Conservation (phyloP, 2,888 invertebrate species). For the Volucella inflata region DNA sequence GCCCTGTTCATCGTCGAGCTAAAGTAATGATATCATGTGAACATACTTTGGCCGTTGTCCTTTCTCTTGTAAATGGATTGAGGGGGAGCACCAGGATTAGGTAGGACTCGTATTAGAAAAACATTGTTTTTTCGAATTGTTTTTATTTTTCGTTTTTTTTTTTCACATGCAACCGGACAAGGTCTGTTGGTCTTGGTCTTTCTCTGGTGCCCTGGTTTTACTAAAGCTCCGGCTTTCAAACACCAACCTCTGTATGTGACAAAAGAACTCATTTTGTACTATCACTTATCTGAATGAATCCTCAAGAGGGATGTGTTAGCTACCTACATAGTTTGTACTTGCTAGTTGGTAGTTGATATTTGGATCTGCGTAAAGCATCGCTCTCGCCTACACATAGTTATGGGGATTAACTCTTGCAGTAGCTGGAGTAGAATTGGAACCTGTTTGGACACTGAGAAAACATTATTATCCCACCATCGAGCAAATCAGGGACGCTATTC, state of each 20-base stretch:
- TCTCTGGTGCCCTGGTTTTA: background rate
- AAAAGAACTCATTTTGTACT: slow-evolving; percentile 44
- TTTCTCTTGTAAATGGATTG: slow-evolving; percentile 44
- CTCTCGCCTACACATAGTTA: background rate
- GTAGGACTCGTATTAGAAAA: slow-evolving; percentile 30
- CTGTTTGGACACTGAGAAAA: slow-evolving; percentile 44
- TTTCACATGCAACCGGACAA: background rate
- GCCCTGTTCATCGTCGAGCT: slow-evolving; percentile 15
- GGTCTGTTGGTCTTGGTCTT: background rate
- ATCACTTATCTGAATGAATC: slow-evolving; percentile 49
- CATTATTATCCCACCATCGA: slow-evolving; percentile 52
- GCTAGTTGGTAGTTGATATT: background rate
- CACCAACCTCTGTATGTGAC: slow-evolving; percentile 24
- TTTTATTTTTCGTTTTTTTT: background rate
- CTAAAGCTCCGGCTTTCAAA: slow-evolving; percentile 14
- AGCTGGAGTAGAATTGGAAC: background rate
- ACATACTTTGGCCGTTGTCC: slow-evolving; percentile 49
- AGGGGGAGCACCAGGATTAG: slow-evolving; percentile 4
- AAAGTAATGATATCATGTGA: slow-evolving; percentile 45
- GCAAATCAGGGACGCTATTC: slow-evolving; percentile 32
- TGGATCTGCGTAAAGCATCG: background rate
- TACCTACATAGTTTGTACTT: background rate
- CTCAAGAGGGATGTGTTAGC: background rate
- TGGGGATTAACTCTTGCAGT: slow-evolving; percentile 33
- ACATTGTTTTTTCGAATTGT: background rate